Conservation (phyloP, 2,888 invertebrate species). For the Leptarthrus brevirostris region DNA sequence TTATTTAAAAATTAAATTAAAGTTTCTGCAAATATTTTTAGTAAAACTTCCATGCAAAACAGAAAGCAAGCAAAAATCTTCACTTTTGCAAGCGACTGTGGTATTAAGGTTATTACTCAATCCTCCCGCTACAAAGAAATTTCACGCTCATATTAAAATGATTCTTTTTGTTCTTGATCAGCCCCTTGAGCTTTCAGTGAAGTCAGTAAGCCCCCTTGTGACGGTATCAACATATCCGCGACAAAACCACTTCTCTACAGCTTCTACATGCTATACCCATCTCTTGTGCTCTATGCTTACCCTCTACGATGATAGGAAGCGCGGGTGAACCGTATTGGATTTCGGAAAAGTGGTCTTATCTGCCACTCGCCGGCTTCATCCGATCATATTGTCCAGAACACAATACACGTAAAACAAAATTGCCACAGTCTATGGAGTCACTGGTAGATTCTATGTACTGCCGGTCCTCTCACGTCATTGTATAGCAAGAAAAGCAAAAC, state of each 20-base stretch:
- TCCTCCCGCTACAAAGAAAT: constrained; percentile 33
- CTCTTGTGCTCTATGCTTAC: constrained; percentile 6
- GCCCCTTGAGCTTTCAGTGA: constrained; percentile 10
- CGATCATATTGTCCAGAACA: constrained; percentile 27
- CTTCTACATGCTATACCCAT: constrained; percentile 1
- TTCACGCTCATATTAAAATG: constrained; percentile 13
- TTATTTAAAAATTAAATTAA: too few species aligned
- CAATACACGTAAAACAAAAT: background rate
- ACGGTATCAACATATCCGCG: constrained; percentile 19
- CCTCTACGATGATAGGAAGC: constrained; percentile 7
- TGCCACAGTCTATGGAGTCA: constrained; percentile 6
- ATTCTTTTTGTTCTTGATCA: constrained; percentile 7
- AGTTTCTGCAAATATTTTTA: too few species aligned
- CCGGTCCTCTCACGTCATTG: background rate
- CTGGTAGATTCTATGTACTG: constrained; percentile 16
- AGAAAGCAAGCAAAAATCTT: too few species aligned
- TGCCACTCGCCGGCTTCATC: constrained; percentile 39
- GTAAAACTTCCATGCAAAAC: too few species aligned
- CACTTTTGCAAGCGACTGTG: constrained; percentile 25
- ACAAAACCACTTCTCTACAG: constrained; percentile 4
- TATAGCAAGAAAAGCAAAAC: constrained; percentile 11
- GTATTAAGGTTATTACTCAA: constrained; percentile 14
- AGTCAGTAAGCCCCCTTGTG: constrained; percentile 3
- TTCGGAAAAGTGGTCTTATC: constrained; percentile 41
- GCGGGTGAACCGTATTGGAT: constrained; percentile 46